Evolutionary conservation across 2,888 invertebrate genomes (phyloP), one percentile per base, ranked within the genome.

Genomic region (Fragum fragum): DNA sequence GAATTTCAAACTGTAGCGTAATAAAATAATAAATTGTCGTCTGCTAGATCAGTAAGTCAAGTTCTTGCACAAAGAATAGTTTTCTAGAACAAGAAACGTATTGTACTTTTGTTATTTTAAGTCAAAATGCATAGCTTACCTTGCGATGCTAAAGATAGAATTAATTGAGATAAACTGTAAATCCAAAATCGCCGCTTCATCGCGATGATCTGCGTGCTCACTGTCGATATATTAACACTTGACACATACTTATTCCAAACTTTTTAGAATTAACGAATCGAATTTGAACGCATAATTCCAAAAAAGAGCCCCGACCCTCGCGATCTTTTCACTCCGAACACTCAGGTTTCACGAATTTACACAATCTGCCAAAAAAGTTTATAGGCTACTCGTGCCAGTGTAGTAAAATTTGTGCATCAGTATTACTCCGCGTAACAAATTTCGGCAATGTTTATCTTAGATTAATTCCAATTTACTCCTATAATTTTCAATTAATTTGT

Each of bases 391-490:
- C 74, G 74, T 74, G 74, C 74, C 74, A 66, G 68, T 53, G 55
- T 66, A 74, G 66, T 66, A 66, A 74, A 74, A 28, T 74, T 66
- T 71, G 74, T 74, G 73, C 73, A 74, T 74, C 74, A 7, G 52
- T 74, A 74, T 74, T 52, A 42, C 23, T 74, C 52, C 74, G 74
- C 74, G 1, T 9, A 11, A 5, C 42, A 66, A 57, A 57, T 66
- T 66, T 66, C 42, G 66, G 66, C 47, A 66, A 66, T 66, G 42
- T 66, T 66, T 66, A 42, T 66, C 66, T 66, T 11, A 11, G 21
- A 66, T 7, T 66, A 29, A 32, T 61, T 21, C 9, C n/a, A 66
- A 26, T 14, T 14, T 57, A 57, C n/a, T 5, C 26, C 11, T 1
- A 18, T n/a, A 57, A 57, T 21, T 57, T 57, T 6, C 1, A 2